Evolutionary conservation across 2,797 vertebrate genomes (phyloP), one percentile per base, ranked within the genome.

Genomic region (Melanogrammus aeglefinus): DNA sequence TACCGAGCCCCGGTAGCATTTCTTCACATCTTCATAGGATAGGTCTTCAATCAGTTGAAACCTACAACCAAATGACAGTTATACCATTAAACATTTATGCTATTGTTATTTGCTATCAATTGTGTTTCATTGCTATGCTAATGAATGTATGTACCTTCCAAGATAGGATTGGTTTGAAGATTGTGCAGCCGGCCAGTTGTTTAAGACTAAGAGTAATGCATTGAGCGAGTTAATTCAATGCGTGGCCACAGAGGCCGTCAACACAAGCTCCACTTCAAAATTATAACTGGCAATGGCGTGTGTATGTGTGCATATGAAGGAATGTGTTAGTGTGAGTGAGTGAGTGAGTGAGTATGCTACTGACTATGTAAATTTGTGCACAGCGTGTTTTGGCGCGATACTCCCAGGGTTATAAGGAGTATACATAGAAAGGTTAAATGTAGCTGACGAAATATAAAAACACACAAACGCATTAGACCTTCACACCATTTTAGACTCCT

Each of bases 1-100:
- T 86, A 94, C 93, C 82, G 93, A 92, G 82, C 92, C 93, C 0
- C 93, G 81, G 84, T 94, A 94, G 81, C 93, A 94, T 86, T 93
- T 94, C 82, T 94, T 94, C 78, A 93, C 91, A 70, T 94, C 92
- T 82, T 94, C 93, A 77, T 91, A 93, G 33, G 93, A 92, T 69
- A 93, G 73, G 13, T 93, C 91, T 77, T 93, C 93, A 78, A 93
- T 92, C 83, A 93, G 44, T 4, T 93, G 92, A 81, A 93, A 92
- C 86, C 93, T 94, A 85, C 8, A 29, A 81, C 13, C 9, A 57
- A 72, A 78, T 1, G 3, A 69, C 21, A 24, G 57, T 63, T 24
- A 51, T 12, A 16, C 47, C 18, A 21, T 51, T 44, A 41, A 41
- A 41, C 39, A 41, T 6, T 38, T 38, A 74, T 12, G n/a, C n/a